Percentiles rank a stretch among this genome's conserved stretches.
phyloP scores from a whole-genome alignment of 2,888 invertebrate genomes.

The Drosophila setosimentum region DNA sequence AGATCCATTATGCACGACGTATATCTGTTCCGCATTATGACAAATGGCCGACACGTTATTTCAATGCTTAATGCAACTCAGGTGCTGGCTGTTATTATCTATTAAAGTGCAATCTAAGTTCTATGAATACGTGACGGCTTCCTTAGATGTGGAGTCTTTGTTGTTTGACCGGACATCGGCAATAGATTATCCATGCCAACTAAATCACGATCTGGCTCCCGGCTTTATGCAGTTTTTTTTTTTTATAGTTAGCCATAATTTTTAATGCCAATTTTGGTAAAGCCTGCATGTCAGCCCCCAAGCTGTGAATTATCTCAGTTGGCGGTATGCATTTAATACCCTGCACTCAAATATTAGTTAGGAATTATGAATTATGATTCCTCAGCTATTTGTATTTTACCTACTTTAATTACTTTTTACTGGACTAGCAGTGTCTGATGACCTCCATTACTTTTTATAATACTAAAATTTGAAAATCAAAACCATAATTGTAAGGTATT shows the following conservation, averaged over 20 bases:
- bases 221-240: conserved; percentile 51
- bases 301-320: conserved; percentile 11
- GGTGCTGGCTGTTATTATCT: conserved; percentile 67
- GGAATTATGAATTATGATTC: not conserved
- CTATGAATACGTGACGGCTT: conserved; percentile 64
- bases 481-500: conserved; percentile 13
- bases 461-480: not conserved
- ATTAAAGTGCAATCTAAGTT: conserved; percentile 67
- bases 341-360: not conserved
- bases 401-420: not conserved
- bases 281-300: conserved; percentile 58
- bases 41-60: conserved; percentile 64
- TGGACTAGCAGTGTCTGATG: not conserved
- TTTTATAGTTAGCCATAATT: conserved; percentile 40
- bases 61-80: conserved; percentile 63
- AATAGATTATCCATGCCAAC: conserved; percentile 58
- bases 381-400: not conserved
- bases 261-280: conserved; percentile 58
- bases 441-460: not conserved
- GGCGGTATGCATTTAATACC: conserved; percentile 24
- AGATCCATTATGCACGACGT: conserved; percentile 35
- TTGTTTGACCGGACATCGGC: conserved; percentile 33
- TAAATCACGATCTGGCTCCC: conserved; percentile 64
- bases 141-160: conserved; percentile 40
- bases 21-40: conserved; percentile 74